phyloP scores from a whole-genome alignment of 1,140 invertebrate genomes.

The Schlechtendalia chinensis region DNA sequence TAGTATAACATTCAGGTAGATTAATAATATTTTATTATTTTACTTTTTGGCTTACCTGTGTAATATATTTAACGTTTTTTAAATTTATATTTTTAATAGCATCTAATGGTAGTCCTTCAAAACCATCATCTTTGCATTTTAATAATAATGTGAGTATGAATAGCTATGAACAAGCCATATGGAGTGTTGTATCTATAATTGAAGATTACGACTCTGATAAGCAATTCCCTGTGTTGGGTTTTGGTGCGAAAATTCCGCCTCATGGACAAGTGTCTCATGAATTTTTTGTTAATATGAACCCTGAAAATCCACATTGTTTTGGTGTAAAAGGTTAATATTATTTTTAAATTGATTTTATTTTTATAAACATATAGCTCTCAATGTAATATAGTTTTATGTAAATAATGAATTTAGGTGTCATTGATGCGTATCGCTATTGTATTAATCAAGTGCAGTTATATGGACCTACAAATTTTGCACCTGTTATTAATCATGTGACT shows the following conservation, averaged over 20 bases:
- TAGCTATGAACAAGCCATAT: constrained; percentile 63
- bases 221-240: constrained; percentile 62
- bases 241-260: constrained; percentile 62
- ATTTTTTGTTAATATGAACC: constrained; percentile 64
- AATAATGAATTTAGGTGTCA: constrained; percentile 53
- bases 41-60: background rate
- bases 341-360: background rate
- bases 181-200: constrained; percentile 65
- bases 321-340: constrained; percentile 54
- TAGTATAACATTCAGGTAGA: no score
- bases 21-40: background rate
- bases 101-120: constrained; percentile 65
- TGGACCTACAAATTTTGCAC: constrained; percentile 69
- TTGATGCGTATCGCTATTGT: constrained; percentile 57
- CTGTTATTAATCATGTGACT: constrained; percentile 64
- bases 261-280: constrained; percentile 62
- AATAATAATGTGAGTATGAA: constrained; percentile 58
- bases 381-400: background rate
- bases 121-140: constrained; percentile 63
- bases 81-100: constrained; percentile 56
- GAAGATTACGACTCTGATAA: constrained; percentile 65
- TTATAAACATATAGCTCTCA: no score
- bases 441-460: constrained; percentile 63
- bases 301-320: constrained; percentile 62
- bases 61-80: background rate